Percentiles rank a stretch among this genome's conserved stretches.
These are phyloP conservation scores for Drosophila robusta DNA, from an alignment of 2,888 invertebrate genomes.

Conservation along the genomic window DNA sequence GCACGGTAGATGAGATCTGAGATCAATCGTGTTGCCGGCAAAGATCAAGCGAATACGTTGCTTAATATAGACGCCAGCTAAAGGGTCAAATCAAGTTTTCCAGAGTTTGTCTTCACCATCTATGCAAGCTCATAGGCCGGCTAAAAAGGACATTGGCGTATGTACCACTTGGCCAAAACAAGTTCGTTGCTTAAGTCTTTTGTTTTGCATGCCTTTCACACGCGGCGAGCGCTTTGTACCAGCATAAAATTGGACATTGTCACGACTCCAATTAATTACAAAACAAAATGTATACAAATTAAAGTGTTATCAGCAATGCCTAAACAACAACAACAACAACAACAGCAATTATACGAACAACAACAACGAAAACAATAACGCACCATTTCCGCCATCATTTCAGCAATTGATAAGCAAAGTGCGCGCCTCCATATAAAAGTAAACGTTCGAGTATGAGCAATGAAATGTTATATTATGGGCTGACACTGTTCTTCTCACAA, in stretches of 20 bases:
- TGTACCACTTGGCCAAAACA: conserved; percentile 8
- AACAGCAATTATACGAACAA: conserved; percentile 19
- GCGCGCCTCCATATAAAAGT: conserved; percentile 40
- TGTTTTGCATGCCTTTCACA: conserved; percentile 49
- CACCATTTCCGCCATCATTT: conserved; percentile 82
- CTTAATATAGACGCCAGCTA: conserved; percentile 74
- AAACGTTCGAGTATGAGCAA: conserved; percentile 28
- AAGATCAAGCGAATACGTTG: conserved; percentile 59
- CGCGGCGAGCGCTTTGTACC: conserved; percentile 28
- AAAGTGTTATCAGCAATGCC: conserved; percentile 52
- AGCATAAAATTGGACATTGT: conserved; percentile 54
- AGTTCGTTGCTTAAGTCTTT: conserved; percentile 76
- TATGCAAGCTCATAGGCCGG: neutral
- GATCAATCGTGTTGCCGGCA: conserved; percentile 45
- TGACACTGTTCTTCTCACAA: conserved; percentile 64
- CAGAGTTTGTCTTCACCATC: conserved; percentile 1
- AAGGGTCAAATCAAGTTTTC: conserved; percentile 34
- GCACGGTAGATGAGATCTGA: neutral
- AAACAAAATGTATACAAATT: conserved; percentile 60
- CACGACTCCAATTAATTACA: conserved; percentile 65
- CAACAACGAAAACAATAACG: conserved; percentile 43
- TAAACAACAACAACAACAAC: conserved; percentile 26
- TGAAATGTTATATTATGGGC: conserved; percentile 50
- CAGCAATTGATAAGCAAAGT: conserved; percentile 62
- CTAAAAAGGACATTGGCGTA: conserved; percentile 29